Conservation (phyloP, 2,113 vertebrate species). For the Acrocephalus arundinaceus region DNA sequence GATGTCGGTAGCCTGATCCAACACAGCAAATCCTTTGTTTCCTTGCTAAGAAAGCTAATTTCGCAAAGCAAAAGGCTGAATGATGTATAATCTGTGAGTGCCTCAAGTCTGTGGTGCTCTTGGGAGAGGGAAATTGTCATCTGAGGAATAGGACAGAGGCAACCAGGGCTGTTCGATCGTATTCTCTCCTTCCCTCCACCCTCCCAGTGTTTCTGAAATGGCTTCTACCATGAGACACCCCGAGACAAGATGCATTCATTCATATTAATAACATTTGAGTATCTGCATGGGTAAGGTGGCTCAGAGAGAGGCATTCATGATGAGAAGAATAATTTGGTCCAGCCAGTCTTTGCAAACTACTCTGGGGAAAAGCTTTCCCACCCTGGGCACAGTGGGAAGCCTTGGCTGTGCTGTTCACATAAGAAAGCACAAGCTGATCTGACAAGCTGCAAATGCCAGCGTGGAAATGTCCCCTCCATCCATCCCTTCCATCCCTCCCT, state of each 20-base stretch:
- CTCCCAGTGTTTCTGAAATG: constrained; percentile 38
- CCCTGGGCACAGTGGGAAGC: background rate
- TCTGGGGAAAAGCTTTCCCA: constrained; percentile 51
- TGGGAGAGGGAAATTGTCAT: constrained; percentile 39
- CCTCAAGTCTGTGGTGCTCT: constrained; percentile 17
- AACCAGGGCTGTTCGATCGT: background rate
- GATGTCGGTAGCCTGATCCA: constrained; percentile 1
- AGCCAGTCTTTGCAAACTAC: constrained; percentile 28
- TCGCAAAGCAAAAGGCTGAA: background rate
- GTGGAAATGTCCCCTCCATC: background rate
- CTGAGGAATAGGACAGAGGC: background rate
- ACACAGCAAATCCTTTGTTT: constrained; percentile 56
- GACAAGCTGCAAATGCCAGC: background rate
- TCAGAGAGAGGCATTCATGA: constrained; percentile 42
- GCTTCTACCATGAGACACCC: constrained; percentile 30
- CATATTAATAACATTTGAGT: constrained; percentile 56
- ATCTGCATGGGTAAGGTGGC: constrained; percentile 52
- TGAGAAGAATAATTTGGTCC: constrained; percentile 57
- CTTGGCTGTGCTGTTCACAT: background rate
- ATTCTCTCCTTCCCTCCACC: constrained; percentile 33
- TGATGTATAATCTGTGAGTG: constrained; percentile 16
- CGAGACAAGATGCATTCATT: constrained; percentile 50
- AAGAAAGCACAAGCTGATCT: background rate
- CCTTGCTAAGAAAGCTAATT: constrained; percentile 47
- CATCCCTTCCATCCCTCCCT: background rate